phyloP scores from a whole-genome alignment of 92 coral and sea anemone species.

The Hydrozoanthus gracilis region DNA sequence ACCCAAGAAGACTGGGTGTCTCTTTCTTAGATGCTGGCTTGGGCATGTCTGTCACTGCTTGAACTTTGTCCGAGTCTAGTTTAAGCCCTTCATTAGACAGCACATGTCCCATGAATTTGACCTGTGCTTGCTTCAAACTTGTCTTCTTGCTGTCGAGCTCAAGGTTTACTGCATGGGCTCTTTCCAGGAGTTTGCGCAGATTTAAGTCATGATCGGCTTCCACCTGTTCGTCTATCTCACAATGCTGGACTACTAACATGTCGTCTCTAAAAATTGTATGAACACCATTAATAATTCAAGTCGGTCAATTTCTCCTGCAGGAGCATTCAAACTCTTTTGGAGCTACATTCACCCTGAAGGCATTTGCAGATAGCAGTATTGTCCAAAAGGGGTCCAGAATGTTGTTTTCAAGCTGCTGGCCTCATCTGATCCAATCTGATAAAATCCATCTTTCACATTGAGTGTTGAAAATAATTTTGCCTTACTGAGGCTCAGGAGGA shows the following conservation, averaged over 20 bases:
- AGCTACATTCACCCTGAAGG: slow-evolving; percentile 62
- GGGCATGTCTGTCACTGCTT: slow-evolving; percentile 20
- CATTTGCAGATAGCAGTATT: slow-evolving; percentile 50
- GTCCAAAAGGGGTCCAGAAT: slow-evolving; percentile 64
- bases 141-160: slow-evolving; percentile 46
- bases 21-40: slow-evolving; percentile 33
- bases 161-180: slow-evolving; percentile 51
- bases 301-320: slow-evolving; percentile 56
- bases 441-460: slow-evolving; percentile 62
- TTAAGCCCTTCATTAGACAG: slow-evolving; percentile 1
- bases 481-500: slow-evolving; percentile 53
- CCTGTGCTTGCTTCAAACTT: slow-evolving; percentile 2
- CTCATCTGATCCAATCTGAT: slow-evolving; percentile 50
- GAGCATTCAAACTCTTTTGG: slow-evolving; percentile 61
- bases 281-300: slow-evolving; percentile 51
- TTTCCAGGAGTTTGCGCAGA: slow-evolving; percentile 47
- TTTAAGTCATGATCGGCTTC: slow-evolving; percentile 50
- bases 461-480: slow-evolving; percentile 52
- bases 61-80: neutral
- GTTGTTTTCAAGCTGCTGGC: slow-evolving; percentile 46
- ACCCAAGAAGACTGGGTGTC: slow-evolving; percentile 32
- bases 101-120: slow-evolving; percentile 40
- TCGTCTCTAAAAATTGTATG: slow-evolving; percentile 46
- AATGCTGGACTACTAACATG: slow-evolving; percentile 49
- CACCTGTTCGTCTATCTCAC: slow-evolving; percentile 51